These are phyloP conservation scores for Phaethon lepturus DNA, from an alignment of 2,113 vertebrate genomes.

Conservation along the genomic window DNA sequence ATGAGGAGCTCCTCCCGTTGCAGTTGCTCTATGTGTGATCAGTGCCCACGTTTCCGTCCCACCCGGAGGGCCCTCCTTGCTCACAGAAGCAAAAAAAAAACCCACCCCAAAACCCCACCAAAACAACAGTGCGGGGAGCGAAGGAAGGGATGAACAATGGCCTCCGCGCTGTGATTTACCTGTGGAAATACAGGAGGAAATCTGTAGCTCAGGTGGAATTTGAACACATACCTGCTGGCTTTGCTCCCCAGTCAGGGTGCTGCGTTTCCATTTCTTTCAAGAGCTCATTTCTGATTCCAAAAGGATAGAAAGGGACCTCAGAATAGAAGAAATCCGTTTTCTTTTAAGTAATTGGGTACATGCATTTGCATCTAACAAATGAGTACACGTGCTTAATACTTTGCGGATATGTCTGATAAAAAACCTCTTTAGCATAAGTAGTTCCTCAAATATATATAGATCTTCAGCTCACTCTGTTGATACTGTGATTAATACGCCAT, in stretches of 20 bases:
- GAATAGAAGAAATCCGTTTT: conserved; percentile 1
- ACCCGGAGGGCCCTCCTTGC: not conserved
- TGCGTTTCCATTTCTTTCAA: not conserved
- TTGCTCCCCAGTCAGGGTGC: not conserved
- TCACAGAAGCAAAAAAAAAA: not conserved
- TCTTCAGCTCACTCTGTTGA: not conserved
- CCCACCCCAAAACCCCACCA: no score
- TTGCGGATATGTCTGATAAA: conserved; percentile 2
- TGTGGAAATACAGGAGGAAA: not conserved
- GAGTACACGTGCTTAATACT: not conserved
- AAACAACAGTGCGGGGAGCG: no score
- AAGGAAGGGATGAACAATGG: not conserved
- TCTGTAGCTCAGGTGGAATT: not conserved
- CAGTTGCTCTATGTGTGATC: not conserved
- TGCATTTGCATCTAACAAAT: conserved; percentile 16
- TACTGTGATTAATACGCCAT: conserved; percentile 2
- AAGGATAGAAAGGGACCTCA: not conserved
- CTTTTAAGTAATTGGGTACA: conserved; percentile 8
- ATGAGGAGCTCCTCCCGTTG: not conserved
- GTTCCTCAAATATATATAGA: conserved; percentile 1
- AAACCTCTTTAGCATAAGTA: not conserved
- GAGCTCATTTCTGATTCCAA: conserved; percentile 11
- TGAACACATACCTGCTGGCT: not conserved
- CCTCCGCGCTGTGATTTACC: not conserved
- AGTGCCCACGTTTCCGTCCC: not conserved